Base-by-base conservation (phyloP, 2,888 invertebrate genomes). In the Rugalucina vietnamica region DNA sequence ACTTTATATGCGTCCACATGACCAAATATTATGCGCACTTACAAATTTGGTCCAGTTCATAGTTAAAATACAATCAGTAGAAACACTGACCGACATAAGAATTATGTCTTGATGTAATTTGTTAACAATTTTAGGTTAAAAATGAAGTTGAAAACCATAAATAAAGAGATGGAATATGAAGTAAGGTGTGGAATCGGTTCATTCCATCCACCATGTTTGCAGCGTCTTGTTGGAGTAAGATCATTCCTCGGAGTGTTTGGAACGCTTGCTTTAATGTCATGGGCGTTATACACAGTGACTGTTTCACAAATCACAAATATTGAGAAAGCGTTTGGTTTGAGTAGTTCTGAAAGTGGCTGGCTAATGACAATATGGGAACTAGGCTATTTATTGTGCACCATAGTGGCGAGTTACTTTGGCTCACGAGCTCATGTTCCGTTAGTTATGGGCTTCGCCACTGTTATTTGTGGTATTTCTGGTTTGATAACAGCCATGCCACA, bases 271-370 rank as follows among this genome's bases (percentile, higher is more conserved):
- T 57, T 85, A 14, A 36, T 81, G 18, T 78, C 87, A 24, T 79
- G 84, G 84, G 65, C 84, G 1, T 65, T 84, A 21, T 88, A 82
- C 43, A 86, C 85, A 24, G 29, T 88, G 1, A 80, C 81, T 14
- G 82, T 86, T 21, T 84, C 85, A 12, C 88, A 88, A 54, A 77
- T 88, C 10, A 76, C 85, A 27, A 88, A 76, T 37, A 88, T 88
- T 0, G 88, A 88, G 50, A 84, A 81, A 73, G 88, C 88, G 1
- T 88, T 86, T 36, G 88, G 88, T 29, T 70, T 88, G n/a, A 86
- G 75, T n/a, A 88, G 88, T 49, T 75, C 85, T 0, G 84, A 85
- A 54, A 72, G 76, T 0, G 88, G 88, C 1, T 84, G 84, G 82
- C 12, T 88, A 12, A 54, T 88, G 29, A 88, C 88, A 1, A 43